Percentiles rank a stretch among this genome's conserved stretches.
phyloP scores from a whole-genome alignment of 2,888 invertebrate species.

The Unio delphinus region DNA sequence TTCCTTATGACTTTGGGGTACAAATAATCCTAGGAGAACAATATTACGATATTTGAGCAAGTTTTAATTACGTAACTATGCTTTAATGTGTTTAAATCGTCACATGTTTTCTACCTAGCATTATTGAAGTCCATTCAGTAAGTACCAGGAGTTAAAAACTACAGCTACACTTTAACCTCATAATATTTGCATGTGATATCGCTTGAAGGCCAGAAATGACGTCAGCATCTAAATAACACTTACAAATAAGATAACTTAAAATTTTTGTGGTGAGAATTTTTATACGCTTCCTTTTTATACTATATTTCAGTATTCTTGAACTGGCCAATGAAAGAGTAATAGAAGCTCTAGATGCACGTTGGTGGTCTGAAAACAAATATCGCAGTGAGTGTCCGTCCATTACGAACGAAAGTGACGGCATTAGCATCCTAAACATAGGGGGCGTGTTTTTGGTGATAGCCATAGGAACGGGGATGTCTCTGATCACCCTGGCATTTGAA shows the following conservation, averaged over 20 bases:
- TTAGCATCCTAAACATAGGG: slow-evolving; percentile 96
- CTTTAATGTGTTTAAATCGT: too few relatives aligned
- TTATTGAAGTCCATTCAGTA: too few relatives aligned
- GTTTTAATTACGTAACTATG: too few relatives aligned
- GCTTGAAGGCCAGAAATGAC: too few relatives aligned
- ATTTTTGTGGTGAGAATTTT: too few relatives aligned
- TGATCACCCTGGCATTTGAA: slow-evolving; percentile 91
- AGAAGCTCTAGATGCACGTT: slow-evolving; percentile 93
- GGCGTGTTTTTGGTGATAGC: slow-evolving; percentile 98
- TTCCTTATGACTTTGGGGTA: not conserved
- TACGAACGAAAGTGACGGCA: slow-evolving; percentile 95
- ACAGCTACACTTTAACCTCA: too few relatives aligned
- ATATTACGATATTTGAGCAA: too few relatives aligned
- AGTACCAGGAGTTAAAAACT: too few relatives aligned
- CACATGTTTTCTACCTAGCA: too few relatives aligned
- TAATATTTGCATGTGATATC: too few relatives aligned
- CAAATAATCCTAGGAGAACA: not conserved
- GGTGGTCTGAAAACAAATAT: slow-evolving; percentile 91
- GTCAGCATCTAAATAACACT: too few relatives aligned
- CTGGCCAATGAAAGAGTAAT: slow-evolving; percentile 92
- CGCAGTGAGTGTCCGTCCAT: slow-evolving; percentile 82
- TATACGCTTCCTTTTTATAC: not conserved
- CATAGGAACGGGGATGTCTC: slow-evolving; percentile 93
- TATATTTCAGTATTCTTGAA: slow-evolving; percentile 83
- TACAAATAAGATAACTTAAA: too few relatives aligned